Base-by-base conservation (phyloP, 2,888 invertebrate species). In the Tenthredo notha region DNA sequence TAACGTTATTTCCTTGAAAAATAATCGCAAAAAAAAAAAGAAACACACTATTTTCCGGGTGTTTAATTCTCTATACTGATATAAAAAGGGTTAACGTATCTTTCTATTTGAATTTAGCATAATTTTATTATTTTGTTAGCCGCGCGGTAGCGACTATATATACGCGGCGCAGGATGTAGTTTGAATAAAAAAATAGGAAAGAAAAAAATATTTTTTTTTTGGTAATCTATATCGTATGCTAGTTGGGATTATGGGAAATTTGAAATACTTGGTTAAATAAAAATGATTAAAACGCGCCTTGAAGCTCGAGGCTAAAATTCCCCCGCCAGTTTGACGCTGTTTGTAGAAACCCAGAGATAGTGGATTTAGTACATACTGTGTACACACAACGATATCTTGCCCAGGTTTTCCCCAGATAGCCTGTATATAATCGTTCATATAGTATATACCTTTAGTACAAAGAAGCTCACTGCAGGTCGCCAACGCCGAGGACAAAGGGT, bases 361-460 rank as follows among this genome's bases (percentile, higher is more conserved):
- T 25, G 37, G n/a, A 40, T 40, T 80, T 80, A 25, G 47, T 77
- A 61, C 21, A 67, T 67, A 33, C 37, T 58, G 12, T 80, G 4
- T 33, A 77, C n/a, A 40, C 40, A 67, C 29, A 25, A 12, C 80
- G 86, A 87, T 90, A 89, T 90, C 89, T 85, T 70, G 67, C 33
- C 61, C 87, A 87, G 90, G 90, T 89, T 89, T 90, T 90, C 84
- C 90, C 89, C 88, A 90, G 87, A 86, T 90, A 89, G 75, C 85
- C 85, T 85, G 85, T 21, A 43, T 43, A 43, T 74, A 25, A 74
- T 74, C 43, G 74, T 74, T 43, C 74, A 10, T 12, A 33, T n/a
- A n/a, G n/a, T n/a, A 33, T 67, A 67, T 18, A 67, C 67, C 67
- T 67, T 33, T 67, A 15, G 67, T 67, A 29, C 67, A 25, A 67